A percentile compares a stretch with the other conserved stretches of the same genome.
Conservation (phyloP, 2,797 vertebrate species). For the Rhinatrema bivittatum region DNA sequence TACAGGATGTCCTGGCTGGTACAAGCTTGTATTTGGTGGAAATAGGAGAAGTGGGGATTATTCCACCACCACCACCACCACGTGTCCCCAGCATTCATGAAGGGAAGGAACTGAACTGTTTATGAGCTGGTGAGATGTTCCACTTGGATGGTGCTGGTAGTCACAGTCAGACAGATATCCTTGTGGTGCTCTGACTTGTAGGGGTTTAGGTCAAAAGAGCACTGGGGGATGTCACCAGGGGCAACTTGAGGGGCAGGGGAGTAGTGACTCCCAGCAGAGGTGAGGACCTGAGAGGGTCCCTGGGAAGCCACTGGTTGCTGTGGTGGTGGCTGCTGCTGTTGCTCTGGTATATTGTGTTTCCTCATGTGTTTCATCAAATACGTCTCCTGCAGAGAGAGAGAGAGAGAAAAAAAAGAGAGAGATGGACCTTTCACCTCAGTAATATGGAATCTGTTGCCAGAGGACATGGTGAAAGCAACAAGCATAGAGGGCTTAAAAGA, state of each 20-base stretch:
- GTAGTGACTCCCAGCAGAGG: conserved; percentile 36
- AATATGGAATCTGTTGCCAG: too few species aligned
- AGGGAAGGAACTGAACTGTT: conserved; percentile 39
- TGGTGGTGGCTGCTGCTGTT: conserved; percentile 33
- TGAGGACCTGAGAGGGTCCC: not conserved
- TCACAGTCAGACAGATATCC: conserved; percentile 96
- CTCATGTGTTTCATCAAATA: conserved; percentile 99
- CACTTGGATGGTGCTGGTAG: conserved; percentile 89
- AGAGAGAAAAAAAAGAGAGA: not conserved
- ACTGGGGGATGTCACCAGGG: conserved; percentile 66
- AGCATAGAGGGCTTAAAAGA: too few species aligned
- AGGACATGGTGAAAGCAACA: too few species aligned
- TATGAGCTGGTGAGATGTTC: conserved; percentile 95
- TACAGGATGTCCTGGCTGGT: too few species aligned
- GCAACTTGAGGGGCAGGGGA: conserved; percentile 4
- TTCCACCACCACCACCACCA: too few species aligned
- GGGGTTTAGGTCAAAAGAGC: conserved; percentile 91
- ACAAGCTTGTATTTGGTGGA: too few species aligned
- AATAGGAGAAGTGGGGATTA: too few species aligned
- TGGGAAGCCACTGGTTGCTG: conserved; percentile 40
- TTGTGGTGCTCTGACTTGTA: conserved; percentile 93
- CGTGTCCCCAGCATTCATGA: not conserved
- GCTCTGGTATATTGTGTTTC: conserved; percentile 92
- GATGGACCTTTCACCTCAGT: too few species aligned
- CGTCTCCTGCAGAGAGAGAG: conserved; percentile 70